These are phyloP conservation scores for Lepus townsendii DNA, from an alignment of 2,797 vertebrate genomes.

Conservation along the genomic window DNA sequence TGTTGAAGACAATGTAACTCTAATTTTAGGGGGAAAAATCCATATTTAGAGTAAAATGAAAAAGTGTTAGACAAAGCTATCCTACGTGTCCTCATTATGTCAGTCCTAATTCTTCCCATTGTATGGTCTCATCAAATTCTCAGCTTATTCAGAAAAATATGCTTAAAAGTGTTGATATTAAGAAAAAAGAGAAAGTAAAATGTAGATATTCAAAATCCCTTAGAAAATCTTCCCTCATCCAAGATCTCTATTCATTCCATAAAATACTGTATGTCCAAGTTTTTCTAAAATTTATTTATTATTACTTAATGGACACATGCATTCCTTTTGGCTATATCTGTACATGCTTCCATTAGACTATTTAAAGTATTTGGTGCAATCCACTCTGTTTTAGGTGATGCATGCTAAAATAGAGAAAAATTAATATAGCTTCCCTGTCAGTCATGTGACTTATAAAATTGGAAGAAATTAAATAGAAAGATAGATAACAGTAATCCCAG, in stretches of 20 bases:
- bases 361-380: not conserved
- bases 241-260: not conserved
- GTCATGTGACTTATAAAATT: not conserved
- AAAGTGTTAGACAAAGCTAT: not conserved
- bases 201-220: slow-evolving; percentile 14
- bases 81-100: not conserved
- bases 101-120: not conserved
- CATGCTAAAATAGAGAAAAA: not conserved
- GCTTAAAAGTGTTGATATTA: slow-evolving; percentile 3
- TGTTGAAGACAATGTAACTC: not conserved
- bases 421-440: not conserved
- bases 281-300: not conserved
- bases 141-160: slow-evolving; percentile 6
- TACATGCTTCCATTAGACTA: not conserved
- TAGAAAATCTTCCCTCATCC: slow-evolving; percentile 1
- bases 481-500: not conserved
- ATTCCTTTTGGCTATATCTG: slow-evolving; percentile 10
- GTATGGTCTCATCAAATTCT: not conserved
- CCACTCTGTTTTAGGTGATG: not conserved
- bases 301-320: not conserved
- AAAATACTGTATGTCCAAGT: not conserved
- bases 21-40: not conserved
- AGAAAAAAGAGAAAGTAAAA: not conserved
- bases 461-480: not conserved
- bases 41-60: not conserved